These are phyloP conservation scores for Dorcus parallelipipedus DNA, from an alignment of 2,888 invertebrate species.

Conservation along the genomic window DNA sequence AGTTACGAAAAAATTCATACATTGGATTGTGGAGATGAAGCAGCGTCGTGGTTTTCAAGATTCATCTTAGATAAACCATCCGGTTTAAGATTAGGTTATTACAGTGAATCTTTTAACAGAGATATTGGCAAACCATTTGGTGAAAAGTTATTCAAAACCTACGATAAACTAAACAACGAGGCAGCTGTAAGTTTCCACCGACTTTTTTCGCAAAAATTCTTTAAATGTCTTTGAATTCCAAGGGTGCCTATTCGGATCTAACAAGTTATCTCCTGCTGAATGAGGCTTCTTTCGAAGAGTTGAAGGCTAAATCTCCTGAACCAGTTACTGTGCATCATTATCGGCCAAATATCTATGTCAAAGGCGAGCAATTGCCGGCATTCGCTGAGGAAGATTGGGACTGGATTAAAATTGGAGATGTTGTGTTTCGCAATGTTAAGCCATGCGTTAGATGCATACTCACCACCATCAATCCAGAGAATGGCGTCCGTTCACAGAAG, in stretches of 20 bases:
- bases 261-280: conserved; percentile 54
- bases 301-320: conserved; percentile 48
- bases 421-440: conserved; percentile 53
- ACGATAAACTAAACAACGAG: conserved; percentile 34
- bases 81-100: conserved; percentile 43
- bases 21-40: conserved; percentile 62
- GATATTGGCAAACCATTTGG: conserved; percentile 9
- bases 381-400: conserved; percentile 57
- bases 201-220: neutral
- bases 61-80: conserved; percentile 37
- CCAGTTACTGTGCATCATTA: conserved; percentile 51
- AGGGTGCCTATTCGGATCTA: conserved; percentile 55
- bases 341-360: conserved; percentile 56
- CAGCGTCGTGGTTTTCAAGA: conserved; percentile 59
- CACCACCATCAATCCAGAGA: conserved; percentile 51
- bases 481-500: conserved; percentile 45
- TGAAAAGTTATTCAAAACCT: conserved; percentile 28
- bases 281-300: conserved; percentile 52
- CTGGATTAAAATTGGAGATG: conserved; percentile 55
- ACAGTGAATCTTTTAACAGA: conserved; percentile 29
- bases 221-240: conserved; percentile 9
- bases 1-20: conserved; percentile 47
- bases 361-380: conserved; percentile 43
- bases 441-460: conserved; percentile 54
- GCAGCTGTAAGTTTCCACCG: conserved; percentile 32